These are phyloP conservation scores for Leuctra nigra DNA, from an alignment of 2,888 invertebrate genomes.

Conservation along the genomic window DNA sequence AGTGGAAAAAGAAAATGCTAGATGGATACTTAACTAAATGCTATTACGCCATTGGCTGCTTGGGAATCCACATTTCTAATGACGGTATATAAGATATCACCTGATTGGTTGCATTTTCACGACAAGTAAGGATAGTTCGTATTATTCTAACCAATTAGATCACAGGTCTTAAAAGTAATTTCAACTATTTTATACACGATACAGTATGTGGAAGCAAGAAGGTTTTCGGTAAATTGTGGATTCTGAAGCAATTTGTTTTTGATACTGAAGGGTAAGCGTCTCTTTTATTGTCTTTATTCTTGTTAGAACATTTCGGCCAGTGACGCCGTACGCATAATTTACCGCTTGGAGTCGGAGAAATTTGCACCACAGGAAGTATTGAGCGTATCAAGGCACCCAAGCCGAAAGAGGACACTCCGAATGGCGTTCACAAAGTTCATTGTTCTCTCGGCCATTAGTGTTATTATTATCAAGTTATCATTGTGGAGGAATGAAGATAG, in stretches of 20 bases:
- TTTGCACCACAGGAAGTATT: constrained; percentile 35
- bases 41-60: constrained; percentile 38
- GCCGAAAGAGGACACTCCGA: constrained; percentile 45
- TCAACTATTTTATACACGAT: constrained; percentile 35
- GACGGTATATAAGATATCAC: constrained; percentile 32
- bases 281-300: constrained; percentile 28
- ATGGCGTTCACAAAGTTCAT: constrained; percentile 51
- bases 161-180: constrained; percentile 37
- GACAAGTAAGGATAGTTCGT: constrained; percentile 43
- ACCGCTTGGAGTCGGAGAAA: constrained; percentile 18
- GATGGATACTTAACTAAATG: constrained; percentile 27
- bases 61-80: constrained; percentile 43
- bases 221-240: constrained; percentile 29
- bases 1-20: constrained; percentile 26
- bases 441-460: constrained; percentile 39
- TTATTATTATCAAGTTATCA: constrained; percentile 22
- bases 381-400: constrained; percentile 41
- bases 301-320: neutral
- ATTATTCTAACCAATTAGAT: constrained; percentile 47
- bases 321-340: constrained; percentile 17
- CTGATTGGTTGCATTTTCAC: constrained; percentile 42
- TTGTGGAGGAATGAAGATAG: too few species aligned
- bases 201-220: constrained; percentile 29
- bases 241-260: constrained; percentile 32
- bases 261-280: constrained; percentile 33